Base-by-base conservation (phyloP, 1,140 invertebrate genomes). In the Apis laboriosa region DNA sequence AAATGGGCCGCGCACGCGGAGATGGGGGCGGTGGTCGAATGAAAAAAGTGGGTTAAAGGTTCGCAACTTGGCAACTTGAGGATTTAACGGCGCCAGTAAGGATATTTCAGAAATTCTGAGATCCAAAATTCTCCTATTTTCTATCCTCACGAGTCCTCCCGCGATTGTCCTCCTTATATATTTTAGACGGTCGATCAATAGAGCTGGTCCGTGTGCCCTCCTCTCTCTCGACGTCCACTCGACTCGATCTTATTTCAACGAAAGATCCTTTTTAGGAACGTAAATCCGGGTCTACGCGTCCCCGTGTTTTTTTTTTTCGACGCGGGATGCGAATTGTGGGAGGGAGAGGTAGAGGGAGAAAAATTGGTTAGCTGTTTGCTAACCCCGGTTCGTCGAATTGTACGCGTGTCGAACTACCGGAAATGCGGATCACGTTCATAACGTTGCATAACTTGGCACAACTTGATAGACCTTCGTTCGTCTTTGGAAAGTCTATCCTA, bases 11-110 rank as follows among this genome's bases (percentile, higher is more conserved):
- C 58, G 24, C n/a, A 58, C 60, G 34, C 64, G 61, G 43, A 8
- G 15, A 53, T 17, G 34, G 19, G 12, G 8, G 55, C 15, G 7
- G 56, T 1, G 2, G 15, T 19, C 51, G 64, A 19, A 76, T 55
- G 58, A 63, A 0, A 34, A 81, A 74, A 87, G 77, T 75, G 87
- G 77, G 76, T 84, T 88, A 84, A 87, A 78, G 73, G 73, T 85
- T 64, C 74, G 75, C 67, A 75, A 78, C 64, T 75, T 78, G 76
- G 56, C 68, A 77, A 63, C 15, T 43, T 64, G 43, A 68, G 66
- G 72, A 78, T 67, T 85, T 67, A 43, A 12, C 51, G 75, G 78
- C 64, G 71, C 60, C 78, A 55, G 71, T 28, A 60, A n/a, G 58
- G 64, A 80, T 84, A 63, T 80, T 68, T 80, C 24, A 60, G 55